A percentile compares a stretch with the other conserved stretches of the same genome.
Conservation (phyloP, 1,140 invertebrate species). For the Zaprionus ghesquierei region DNA sequence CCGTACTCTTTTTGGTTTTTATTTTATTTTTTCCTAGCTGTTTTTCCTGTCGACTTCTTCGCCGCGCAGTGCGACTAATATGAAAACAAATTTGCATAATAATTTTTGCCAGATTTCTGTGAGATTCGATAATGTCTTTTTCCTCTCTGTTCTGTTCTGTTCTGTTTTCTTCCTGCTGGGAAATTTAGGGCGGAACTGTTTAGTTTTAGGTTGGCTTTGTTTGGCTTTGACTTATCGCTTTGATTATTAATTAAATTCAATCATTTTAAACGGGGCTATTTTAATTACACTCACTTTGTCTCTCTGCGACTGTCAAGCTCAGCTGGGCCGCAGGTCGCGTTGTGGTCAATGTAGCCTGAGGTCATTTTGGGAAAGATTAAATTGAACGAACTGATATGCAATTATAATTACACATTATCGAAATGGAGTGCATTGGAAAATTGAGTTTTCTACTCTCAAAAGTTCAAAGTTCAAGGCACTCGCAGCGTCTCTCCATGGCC, state of each 20-base stretch:
- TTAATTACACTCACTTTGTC: conserved; percentile 54
- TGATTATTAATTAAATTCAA: conserved; percentile 51
- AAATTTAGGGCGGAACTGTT: conserved; percentile 53
- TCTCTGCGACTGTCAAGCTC: conserved; percentile 27
- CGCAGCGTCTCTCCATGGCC: not conserved
- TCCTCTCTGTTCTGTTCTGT: too few relatives aligned
- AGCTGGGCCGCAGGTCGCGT: not conserved
- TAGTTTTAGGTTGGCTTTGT: conserved; percentile 29
- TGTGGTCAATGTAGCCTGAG: not conserved
- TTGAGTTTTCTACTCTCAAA: not conserved
- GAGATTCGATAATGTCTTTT: not conserved
- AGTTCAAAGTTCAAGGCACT: not conserved
- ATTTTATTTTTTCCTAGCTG: not conserved
- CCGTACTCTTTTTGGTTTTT: conserved; percentile 34
- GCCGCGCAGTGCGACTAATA: conserved; percentile 71
- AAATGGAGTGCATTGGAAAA: not conserved
- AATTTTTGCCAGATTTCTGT: conserved; percentile 72
- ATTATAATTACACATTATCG: not conserved
- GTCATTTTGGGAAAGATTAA: not conserved
- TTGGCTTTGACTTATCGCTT: not conserved
- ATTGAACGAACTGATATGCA: not conserved
- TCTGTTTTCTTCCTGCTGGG: conserved; percentile 4
- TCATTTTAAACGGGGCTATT: conserved; percentile 44
- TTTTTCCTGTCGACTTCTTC: conserved; percentile 39
- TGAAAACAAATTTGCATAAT: conserved; percentile 80